Base-by-base conservation (phyloP, 2,797 vertebrate genomes). In the Pempheris klunzingeri region DNA sequence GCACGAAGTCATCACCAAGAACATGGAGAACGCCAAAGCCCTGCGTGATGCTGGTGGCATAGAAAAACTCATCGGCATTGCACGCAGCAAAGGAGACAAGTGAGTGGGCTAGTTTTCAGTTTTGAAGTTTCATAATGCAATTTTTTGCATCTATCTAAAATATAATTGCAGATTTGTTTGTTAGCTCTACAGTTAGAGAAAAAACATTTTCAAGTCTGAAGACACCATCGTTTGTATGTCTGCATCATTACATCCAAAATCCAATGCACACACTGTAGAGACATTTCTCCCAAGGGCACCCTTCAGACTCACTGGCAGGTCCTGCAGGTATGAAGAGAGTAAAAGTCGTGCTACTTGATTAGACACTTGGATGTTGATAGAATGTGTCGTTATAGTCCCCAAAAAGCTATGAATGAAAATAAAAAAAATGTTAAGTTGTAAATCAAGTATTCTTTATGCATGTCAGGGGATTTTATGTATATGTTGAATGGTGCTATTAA, bases 11-110 rank as follows among this genome's bases (percentile, higher is more conserved):
- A 99, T 99, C 92, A 99, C 98, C 89, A 99, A 99, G 95, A 99
- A 99, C 93, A 99, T 99, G 98, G 98, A 99, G 94, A 99, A 99
- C 22, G 96, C 98, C 95, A 99, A 99, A 95, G 98, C 98, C 91
- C 96, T 99, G 90, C 95, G 98, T 50, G 98, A 99, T 38, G 97
- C 98, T 2, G 98, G 98, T 0, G 98, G 98, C 90, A 99, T 99
- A 32, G 98, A 99, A 92, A 99, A 99, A 92, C 94, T 99, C 87
- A 98, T 99, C 53, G 96, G 98, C 93, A 98, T 99, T 78, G 98
- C 98, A 78, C 97, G 98, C 90, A 99, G 98, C 96, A 99, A 99
- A 96, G 98, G 98, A 96, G 98, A 99, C 92, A 99, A 99, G 98
- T 99, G 94, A 86, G 98, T 90, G 93, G 93, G 89, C 93, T 92